Conservation (phyloP, 2,113 vertebrate genomes). For the Embiotoca jacksoni region DNA sequence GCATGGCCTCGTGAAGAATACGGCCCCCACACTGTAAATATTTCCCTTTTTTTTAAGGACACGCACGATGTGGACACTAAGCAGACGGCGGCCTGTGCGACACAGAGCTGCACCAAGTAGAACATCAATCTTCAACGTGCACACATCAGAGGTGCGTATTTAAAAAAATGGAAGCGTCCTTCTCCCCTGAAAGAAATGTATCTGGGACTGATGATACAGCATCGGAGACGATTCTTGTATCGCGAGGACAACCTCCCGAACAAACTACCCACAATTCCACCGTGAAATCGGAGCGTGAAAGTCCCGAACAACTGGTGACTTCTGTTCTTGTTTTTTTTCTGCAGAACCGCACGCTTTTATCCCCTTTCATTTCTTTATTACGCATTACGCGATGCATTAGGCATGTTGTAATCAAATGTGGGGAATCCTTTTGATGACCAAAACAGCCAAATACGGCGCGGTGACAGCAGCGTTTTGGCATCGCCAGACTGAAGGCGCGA, state of each 20-base stretch:
- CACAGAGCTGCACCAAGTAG: not conserved
- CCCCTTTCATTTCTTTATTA: not conserved
- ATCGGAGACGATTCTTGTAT: not conserved
- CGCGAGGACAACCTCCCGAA: too few species aligned
- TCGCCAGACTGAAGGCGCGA: conserved; percentile 45
- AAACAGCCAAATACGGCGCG: not conserved
- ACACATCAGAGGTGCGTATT: not conserved
- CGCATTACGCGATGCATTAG: conserved; percentile 11
- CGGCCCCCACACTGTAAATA: conserved; percentile 67
- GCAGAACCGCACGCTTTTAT: conserved; percentile 9
- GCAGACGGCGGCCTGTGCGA: conserved; percentile 34
- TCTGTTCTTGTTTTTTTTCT: not conserved
- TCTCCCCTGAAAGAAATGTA: conserved; percentile 6
- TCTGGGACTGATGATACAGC: conserved; percentile 10
- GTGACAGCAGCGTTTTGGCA: conserved; percentile 43
- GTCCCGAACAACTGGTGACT: not conserved
- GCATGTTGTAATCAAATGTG: conserved; percentile 42
- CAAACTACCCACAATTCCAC: too few species aligned
- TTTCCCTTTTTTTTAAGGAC: conserved; percentile 57
- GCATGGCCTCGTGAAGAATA: conserved; percentile 59
- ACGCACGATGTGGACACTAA: conserved; percentile 49
- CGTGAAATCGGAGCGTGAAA: not conserved
- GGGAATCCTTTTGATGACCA: conserved; percentile 31
- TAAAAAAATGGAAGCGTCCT: not conserved
- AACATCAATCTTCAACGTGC: not conserved